These are phyloP conservation scores for Ochropacha duplaris DNA, from an alignment of 2,888 invertebrate genomes.

Conservation along the genomic window DNA sequence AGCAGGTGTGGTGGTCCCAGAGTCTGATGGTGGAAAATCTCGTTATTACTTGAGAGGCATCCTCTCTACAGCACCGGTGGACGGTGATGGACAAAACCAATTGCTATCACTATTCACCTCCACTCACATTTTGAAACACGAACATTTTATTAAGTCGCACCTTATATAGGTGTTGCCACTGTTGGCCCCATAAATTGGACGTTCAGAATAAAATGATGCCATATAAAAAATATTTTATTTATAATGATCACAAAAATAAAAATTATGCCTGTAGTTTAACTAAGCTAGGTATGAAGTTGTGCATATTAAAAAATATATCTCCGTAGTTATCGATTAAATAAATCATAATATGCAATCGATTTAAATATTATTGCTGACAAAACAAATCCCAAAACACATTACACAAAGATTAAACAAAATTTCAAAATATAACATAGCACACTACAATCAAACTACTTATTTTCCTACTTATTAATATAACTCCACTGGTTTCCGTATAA, in stretches of 20 bases:
- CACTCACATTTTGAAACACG: background rate
- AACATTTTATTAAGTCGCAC: background rate
- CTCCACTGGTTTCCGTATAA: background rate
- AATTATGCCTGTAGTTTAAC: constrained; percentile 16
- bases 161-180: no score
- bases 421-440: background rate
- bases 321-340: no score
- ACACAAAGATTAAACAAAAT: background rate
- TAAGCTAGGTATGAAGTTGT: no score
- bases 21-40: background rate
- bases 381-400: background rate
- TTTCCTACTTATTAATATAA: background rate
- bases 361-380: background rate
- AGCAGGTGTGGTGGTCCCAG: background rate
- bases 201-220: background rate
- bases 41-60: background rate
- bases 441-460: background rate
- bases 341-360: background rate
- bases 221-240: constrained; percentile 21
- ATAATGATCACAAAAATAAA: constrained; percentile 29
- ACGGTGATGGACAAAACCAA: background rate
- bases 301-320: no score
- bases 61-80: background rate
- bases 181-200: background rate
- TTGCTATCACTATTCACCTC: background rate